These are phyloP conservation scores for Sphyrna mokarran DNA, from an alignment of 2,113 vertebrate species.

Conservation along the genomic window DNA sequence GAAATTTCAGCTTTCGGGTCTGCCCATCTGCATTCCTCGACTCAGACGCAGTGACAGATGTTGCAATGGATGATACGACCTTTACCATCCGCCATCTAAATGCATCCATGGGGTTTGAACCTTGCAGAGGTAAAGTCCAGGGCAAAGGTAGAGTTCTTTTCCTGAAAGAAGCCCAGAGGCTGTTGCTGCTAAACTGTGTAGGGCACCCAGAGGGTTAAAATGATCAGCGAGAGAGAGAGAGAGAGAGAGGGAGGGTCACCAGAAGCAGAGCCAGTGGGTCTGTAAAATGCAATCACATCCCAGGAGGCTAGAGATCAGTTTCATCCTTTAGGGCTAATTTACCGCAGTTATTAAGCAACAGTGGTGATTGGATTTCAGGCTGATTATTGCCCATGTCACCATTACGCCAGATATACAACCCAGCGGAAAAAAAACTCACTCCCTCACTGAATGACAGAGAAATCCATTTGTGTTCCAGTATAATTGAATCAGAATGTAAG, in stretches of 20 bases:
- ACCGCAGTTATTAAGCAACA: conserved; percentile 34
- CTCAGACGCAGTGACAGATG: background rate
- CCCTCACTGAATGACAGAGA: background rate
- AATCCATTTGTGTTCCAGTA: conserved; percentile 17
- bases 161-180: background rate
- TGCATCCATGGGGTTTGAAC: no score
- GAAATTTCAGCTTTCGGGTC: background rate
- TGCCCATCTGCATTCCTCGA: background rate
- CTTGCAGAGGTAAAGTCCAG: background rate
- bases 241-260: no score
- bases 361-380: conserved; percentile 35
- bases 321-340: conserved; percentile 30
- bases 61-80: background rate
- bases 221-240: background rate
- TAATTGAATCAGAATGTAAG: conserved; percentile 25
- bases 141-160: background rate
- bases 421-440: conserved; percentile 5
- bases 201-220: conserved; percentile 15
- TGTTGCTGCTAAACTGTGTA: background rate
- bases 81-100: background rate
- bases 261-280: background rate
- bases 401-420: conserved; percentile 34
- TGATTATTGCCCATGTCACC: conserved; percentile 35
- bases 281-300: background rate
- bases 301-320: conserved; percentile 8